These are phyloP conservation scores for Aurelia aurita complex sp. Pacific DNA, from an alignment of 30 jellyfish, hydroid and myxozoan genomes.

Conservation along the genomic window DNA sequence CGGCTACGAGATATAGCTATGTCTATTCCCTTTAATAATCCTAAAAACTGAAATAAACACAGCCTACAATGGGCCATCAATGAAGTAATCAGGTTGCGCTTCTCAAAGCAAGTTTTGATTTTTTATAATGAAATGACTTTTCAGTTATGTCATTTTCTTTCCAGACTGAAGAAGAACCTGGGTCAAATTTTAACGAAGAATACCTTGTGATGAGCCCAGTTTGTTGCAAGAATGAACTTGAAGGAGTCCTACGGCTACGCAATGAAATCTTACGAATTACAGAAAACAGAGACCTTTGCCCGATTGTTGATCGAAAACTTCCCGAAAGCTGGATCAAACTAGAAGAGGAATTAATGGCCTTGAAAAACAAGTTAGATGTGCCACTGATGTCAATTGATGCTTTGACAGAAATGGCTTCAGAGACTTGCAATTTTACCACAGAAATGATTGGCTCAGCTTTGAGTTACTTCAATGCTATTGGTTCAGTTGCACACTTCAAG, in stretches of 20 bases:
- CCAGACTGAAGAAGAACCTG: too few relatives aligned
- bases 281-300: constrained; percentile 49
- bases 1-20: too few relatives aligned
- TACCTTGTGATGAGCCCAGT: constrained; percentile 64
- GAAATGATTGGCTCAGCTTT: constrained; percentile 51
- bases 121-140: too few relatives aligned
- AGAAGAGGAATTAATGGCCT: constrained; percentile 49
- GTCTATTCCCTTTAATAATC: too few relatives aligned
- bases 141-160: too few relatives aligned
- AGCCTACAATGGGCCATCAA: too few relatives aligned
- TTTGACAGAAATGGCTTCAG: constrained; percentile 2
- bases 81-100: too few relatives aligned
- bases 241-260: constrained; percentile 47
- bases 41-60: too few relatives aligned
- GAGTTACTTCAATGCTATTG: constrained; percentile 71
- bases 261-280: constrained; percentile 78
- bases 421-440: neutral
- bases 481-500: constrained; percentile 57
- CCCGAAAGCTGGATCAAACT: constrained; percentile 74
- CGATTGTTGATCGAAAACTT: constrained; percentile 58
- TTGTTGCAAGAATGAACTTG: constrained; percentile 51
- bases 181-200: too few relatives aligned
- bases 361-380: constrained; percentile 9
- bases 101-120: too few relatives aligned
- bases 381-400: constrained; percentile 56